Evolutionary conservation across 2,113 vertebrate genomes (phyloP).

Genomic region (Brienomyrus longianalis): DNA sequence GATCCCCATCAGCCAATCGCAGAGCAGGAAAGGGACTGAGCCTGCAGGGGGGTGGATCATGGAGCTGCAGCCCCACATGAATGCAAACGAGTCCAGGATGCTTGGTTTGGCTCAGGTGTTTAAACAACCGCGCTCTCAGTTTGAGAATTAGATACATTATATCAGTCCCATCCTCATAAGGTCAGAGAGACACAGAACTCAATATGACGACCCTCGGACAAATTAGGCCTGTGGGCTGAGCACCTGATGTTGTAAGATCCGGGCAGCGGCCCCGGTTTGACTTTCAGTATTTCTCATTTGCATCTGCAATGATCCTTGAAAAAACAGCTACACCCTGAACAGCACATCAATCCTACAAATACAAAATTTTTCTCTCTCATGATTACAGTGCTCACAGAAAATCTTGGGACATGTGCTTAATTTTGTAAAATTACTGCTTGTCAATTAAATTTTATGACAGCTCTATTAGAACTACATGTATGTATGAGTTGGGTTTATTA

Average conservation of each 20-base stretch:
- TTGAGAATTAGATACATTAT: neutral
- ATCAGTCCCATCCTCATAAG: neutral
- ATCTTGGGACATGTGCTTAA: neutral
- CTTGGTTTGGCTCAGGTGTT: neutral
- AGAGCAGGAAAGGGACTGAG: conserved; percentile 55
- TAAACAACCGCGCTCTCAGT: neutral
- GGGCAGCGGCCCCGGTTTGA: neutral
- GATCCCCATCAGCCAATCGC: conserved; percentile 95
- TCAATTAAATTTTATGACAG: neutral
- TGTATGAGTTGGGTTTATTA: neutral
- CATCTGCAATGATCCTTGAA: neutral
- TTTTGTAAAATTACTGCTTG: neutral
- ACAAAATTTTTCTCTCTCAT: neutral
- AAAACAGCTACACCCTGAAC: neutral
- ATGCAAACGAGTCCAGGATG: neutral
- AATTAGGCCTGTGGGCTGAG: neutral
- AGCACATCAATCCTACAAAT: neutral
- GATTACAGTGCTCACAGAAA: neutral
- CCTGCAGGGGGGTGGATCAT: neutral
- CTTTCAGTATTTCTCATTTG: neutral
- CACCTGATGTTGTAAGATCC: neutral
- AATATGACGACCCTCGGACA: neutral
- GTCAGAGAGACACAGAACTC: neutral
- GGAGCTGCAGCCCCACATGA: neutral
- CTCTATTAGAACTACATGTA: neutral